phyloP scores from a whole-genome alignment of 2,888 invertebrate genomes.

The Eurois occulta region DNA sequence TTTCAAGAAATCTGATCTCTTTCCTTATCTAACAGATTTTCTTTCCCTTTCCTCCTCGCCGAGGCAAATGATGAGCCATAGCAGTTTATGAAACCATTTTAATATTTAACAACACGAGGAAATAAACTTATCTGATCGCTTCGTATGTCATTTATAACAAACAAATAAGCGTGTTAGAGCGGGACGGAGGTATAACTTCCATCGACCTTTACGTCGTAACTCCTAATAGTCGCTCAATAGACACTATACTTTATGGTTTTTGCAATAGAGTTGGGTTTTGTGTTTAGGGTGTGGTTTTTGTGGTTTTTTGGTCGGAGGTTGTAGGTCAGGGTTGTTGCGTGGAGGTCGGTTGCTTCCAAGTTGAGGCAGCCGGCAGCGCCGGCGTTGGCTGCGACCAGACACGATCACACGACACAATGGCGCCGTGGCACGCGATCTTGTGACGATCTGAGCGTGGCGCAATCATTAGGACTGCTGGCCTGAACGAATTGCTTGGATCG shows the following conservation, averaged over 20 bases:
- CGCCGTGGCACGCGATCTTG: slow-evolving; percentile 28
- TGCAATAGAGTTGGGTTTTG: slow-evolving; percentile 38
- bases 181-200: slow-evolving; percentile 33
- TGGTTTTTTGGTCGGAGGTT: slow-evolving; percentile 18
- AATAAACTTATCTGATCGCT: slow-evolving; percentile 58
- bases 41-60: slow-evolving; percentile 9
- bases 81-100: slow-evolving; percentile 36
- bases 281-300: not conserved
- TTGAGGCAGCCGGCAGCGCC: slow-evolving; percentile 27
- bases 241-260: slow-evolving; percentile 30
- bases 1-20: slow-evolving; percentile 25
- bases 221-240: not conserved
- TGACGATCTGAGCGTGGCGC: slow-evolving; percentile 3
- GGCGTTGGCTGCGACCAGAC: slow-evolving; percentile 49
- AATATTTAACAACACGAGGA: slow-evolving; percentile 46
- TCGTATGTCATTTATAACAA: slow-evolving; percentile 58
- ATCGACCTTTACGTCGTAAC: slow-evolving; percentile 29
- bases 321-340: slow-evolving; percentile 61
- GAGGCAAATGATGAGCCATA: not conserved
- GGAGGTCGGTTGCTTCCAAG: slow-evolving; percentile 58
- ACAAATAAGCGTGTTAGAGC: slow-evolving; percentile 55
- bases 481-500: not conserved
- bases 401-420: slow-evolving; percentile 38
- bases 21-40: slow-evolving; percentile 29
- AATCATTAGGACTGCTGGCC: not conserved